Evolutionary conservation across 2,888 invertebrate genomes (phyloP).

Genomic region (Arrhopalites spinosus): DNA sequence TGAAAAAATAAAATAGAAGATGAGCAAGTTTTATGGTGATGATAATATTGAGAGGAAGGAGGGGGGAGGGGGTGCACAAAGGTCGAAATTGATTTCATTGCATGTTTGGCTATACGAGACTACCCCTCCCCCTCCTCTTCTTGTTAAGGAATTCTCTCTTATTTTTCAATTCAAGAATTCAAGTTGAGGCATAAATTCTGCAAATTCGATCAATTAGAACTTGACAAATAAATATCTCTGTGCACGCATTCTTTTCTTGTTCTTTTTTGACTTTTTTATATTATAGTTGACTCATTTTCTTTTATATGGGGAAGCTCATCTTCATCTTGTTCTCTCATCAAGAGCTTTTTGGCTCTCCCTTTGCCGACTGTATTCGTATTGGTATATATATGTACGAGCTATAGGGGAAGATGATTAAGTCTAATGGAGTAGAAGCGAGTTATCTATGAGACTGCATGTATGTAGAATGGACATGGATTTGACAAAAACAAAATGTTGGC

Average conservation of each 20-base stretch:
- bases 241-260: background rate
- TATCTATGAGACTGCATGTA: background rate
- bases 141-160: too few relatives aligned
- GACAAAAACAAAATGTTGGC: too few relatives aligned
- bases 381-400: background rate
- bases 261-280: background rate
- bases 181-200: constrained; percentile 9
- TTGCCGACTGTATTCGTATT: background rate
- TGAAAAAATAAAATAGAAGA: constrained; percentile 6
- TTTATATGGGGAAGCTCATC: background rate
- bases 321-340: constrained; percentile 7
- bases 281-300: background rate
- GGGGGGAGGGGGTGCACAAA: background rate
- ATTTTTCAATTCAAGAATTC: too few relatives aligned
- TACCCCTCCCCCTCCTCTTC: too few relatives aligned
- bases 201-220: constrained; percentile 30
- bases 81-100: background rate
- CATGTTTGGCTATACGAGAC: background rate
- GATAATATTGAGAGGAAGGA: constrained; percentile 6
- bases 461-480: too few relatives aligned
- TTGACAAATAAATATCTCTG: constrained; percentile 20
- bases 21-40: constrained; percentile 14
- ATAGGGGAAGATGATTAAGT: too few relatives aligned
- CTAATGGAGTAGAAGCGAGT: background rate
- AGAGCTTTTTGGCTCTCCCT: background rate